phyloP scores from a whole-genome alignment of 2,797 vertebrate species.

The Chlorospingus semifuscus region DNA sequence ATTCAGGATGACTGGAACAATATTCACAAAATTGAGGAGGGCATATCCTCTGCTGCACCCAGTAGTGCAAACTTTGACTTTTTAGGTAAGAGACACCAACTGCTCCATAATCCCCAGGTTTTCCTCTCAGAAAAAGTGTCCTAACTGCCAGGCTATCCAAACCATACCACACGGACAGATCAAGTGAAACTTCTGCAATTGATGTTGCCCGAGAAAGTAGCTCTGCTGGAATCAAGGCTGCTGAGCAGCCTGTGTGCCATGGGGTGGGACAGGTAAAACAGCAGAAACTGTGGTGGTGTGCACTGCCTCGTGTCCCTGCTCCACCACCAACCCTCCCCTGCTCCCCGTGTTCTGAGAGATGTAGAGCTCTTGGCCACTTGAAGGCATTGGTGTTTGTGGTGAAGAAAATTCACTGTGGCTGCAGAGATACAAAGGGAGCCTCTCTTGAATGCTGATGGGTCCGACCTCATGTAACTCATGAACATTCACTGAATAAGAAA shows the following conservation, averaged over 20 bases:
- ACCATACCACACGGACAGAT: not conserved
- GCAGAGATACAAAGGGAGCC: not conserved
- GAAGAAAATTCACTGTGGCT: not conserved
- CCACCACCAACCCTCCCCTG: not conserved
- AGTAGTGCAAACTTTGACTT: not conserved
- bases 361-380: not conserved
- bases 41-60: not conserved
- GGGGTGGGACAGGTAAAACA: not conserved
- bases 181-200: not conserved
- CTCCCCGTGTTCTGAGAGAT: not conserved
- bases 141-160: not conserved
- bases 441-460: not conserved
- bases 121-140: not conserved
- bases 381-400: not conserved
- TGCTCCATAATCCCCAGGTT: not conserved
- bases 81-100: not conserved
- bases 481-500: not conserved
- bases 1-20: not conserved
- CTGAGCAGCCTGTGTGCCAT: rapidly evolving
- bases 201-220: not conserved
- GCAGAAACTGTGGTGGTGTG: not conserved
- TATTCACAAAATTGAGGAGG: not conserved
- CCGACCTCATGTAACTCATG: not conserved
- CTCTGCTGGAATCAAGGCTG: not conserved
- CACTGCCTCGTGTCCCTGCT: not conserved